These are phyloP conservation scores for Protomyctophum bolini DNA, from an alignment of 2,113 vertebrate genomes.

Conservation along the genomic window DNA sequence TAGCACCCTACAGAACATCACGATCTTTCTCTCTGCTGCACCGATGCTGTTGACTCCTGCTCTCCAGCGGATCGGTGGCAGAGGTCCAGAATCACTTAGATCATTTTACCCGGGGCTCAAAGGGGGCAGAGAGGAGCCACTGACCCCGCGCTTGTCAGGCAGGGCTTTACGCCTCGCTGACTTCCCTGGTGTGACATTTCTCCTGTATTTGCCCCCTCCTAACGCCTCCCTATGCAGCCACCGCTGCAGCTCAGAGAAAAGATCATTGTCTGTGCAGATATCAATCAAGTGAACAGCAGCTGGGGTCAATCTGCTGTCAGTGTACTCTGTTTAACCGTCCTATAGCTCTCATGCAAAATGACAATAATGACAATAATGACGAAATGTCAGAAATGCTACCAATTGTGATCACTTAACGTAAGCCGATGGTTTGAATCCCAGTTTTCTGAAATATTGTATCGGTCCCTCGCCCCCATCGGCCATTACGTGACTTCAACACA, in stretches of 20 bases:
- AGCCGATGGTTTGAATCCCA: constrained; percentile 47
- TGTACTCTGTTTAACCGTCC: constrained; percentile 64
- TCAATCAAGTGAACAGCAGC: constrained; percentile 82
- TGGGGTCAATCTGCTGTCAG: constrained; percentile 80
- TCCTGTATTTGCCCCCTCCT: constrained; percentile 70
- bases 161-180: constrained; percentile 77
- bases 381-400: constrained; percentile 69
- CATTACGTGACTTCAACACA: constrained; percentile 38
- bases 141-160: constrained; percentile 71
- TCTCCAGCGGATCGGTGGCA: constrained; percentile 76
- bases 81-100: constrained; percentile 85
- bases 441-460: constrained; percentile 50
- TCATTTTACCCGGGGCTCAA: constrained; percentile 82
- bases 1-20: constrained; percentile 32
- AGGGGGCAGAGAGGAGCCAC: constrained; percentile 79
- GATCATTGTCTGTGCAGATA: constrained; percentile 78
- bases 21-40: constrained; percentile 55
- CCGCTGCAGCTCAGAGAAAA: constrained; percentile 65
- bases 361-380: constrained; percentile 77
- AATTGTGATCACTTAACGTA: constrained; percentile 52
- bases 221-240: constrained; percentile 63
- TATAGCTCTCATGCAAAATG: constrained; percentile 72
- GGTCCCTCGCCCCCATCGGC: constrained; percentile 31
- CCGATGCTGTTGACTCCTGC: constrained; percentile 71
- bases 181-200: constrained; percentile 81